These are phyloP conservation scores for Achroia grisella DNA, from an alignment of 1,140 invertebrate genomes.

Conservation along the genomic window DNA sequence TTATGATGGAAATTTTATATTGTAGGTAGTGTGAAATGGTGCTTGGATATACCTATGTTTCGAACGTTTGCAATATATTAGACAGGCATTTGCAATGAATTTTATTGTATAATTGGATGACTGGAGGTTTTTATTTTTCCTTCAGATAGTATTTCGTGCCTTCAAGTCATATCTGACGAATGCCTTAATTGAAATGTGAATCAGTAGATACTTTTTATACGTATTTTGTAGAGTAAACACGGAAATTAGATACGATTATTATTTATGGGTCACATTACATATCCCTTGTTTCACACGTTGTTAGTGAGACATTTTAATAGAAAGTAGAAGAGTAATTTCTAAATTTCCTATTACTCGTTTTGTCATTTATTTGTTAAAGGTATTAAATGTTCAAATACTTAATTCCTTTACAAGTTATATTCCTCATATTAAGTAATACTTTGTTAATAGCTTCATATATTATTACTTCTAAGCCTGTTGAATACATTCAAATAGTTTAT, in stretches of 20 bases:
- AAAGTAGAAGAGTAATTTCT: background rate
- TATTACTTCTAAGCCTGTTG: constrained; percentile 49
- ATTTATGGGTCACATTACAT: constrained; percentile 8
- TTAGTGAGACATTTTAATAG: constrained; percentile 3
- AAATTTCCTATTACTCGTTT: background rate
- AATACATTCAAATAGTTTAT: constrained; percentile 68
- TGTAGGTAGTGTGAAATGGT: constrained; percentile 34
- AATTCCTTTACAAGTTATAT: background rate
- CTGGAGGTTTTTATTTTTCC: constrained; percentile 25
- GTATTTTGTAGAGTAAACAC: constrained; percentile 27
- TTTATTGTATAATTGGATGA: constrained; percentile 25
- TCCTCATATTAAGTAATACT: background rate
- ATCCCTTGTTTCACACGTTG: background rate
- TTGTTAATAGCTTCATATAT: constrained; percentile 1
- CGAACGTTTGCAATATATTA: background rate
- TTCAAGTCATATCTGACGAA: constrained; percentile 63
- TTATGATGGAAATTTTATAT: constrained; percentile 36
- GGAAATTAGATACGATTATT: constrained; percentile 23
- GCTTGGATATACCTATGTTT: constrained; percentile 32
- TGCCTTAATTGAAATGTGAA: constrained; percentile 47
- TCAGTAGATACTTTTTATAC: constrained; percentile 44
- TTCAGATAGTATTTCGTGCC: constrained; percentile 62
- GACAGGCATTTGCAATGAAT: constrained; percentile 2
- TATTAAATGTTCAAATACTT: background rate
- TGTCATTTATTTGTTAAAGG: background rate